Base-by-base conservation (phyloP, 2,888 invertebrate genomes). In the Agonopterix arenella region DNA sequence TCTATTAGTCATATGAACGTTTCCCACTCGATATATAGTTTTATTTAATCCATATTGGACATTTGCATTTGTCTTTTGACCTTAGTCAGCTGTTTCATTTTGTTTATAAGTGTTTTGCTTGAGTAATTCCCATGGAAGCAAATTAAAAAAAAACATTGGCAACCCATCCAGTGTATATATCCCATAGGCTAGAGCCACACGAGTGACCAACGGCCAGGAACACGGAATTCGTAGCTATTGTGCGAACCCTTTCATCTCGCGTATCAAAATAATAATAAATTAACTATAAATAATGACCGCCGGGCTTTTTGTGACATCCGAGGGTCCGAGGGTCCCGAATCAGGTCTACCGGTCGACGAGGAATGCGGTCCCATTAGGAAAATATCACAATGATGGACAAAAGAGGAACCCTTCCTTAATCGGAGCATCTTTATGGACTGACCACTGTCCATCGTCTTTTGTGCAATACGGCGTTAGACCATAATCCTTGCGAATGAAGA, bases 211-310 rank as follows among this genome's bases (percentile, higher is more conserved):
- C 82, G 76, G 82, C 68, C 70, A 66, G 68, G 70, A 76, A 84
- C 76, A 74, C 81, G 83, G 84, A 83, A 83, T 78, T 68, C 65
- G 57, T 57, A 58, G 68, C 59, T 40, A 76, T 82, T 80, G 78
- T 80, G 64, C 55, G 58, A 73, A 81, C 85, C 86, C 86, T 83
- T 84, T 85, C 80, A 82, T 80, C 81, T 75, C 77, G 61, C 76
- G 76, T 84, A 86, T 88, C 84, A 84, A 85, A 86, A 86, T 88
- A 86, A 86, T 85, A 86, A 85, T 85, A 84, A 84, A 86, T 85
- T 84, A 83, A 83, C 71, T 81, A 81, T 84, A 85, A 84, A 85
- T 85, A 82, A 84, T 84, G 76, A 71, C 62, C 66, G 57, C 58
- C 65, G 63, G 69, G 61, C 60, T 61, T 65, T 60, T 57, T 58